phyloP scores from a whole-genome alignment of 2,113 vertebrate genomes.

The Microcebus lehilahytsara region DNA sequence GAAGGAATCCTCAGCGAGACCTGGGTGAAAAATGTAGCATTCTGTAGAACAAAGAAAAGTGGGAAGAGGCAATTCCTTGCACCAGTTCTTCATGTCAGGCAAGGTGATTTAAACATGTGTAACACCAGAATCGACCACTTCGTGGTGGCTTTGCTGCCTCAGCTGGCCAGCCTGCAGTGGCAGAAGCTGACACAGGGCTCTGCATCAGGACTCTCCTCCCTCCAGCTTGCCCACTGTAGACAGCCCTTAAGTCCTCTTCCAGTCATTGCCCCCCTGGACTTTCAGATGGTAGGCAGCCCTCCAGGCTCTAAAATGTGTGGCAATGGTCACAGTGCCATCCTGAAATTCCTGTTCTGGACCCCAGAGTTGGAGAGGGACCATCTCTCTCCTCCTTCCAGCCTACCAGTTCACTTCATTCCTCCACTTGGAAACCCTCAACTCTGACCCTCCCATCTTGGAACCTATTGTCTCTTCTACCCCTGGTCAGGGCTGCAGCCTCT shows the following conservation, averaged over 20 bases:
- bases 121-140: not conserved
- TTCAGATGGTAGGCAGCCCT: not conserved
- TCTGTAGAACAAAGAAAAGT: not conserved
- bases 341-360: not conserved
- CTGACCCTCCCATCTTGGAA: no score
- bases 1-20: not conserved
- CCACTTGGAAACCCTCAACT: not conserved
- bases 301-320: not conserved
- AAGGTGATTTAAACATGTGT: not conserved
- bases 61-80: not conserved
- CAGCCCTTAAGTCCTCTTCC: no score
- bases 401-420: not conserved
- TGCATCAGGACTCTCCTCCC: rapidly evolving
- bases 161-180: not conserved
- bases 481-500: not conserved
- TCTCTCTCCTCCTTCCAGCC: not conserved
- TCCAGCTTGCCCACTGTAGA: not conserved
- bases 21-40: not conserved
- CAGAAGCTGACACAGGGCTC: not conserved
- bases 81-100: not conserved
- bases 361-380: not conserved
- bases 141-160: not conserved
- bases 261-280: not conserved
- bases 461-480: not conserved
- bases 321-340: not conserved